Base-by-base conservation (phyloP, 2,888 invertebrate genomes). In the Tenthredo livida region DNA sequence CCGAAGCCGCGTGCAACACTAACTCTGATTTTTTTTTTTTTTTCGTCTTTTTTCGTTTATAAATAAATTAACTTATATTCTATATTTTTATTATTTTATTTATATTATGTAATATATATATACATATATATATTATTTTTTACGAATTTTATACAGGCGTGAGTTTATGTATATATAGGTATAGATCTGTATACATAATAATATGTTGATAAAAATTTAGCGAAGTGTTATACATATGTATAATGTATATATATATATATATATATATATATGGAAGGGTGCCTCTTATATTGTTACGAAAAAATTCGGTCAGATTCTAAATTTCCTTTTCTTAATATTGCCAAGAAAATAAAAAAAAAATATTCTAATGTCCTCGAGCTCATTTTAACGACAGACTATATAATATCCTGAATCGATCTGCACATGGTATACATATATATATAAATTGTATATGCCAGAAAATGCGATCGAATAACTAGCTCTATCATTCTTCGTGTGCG, bases 211-310 rank as follows among this genome's bases (percentile, higher is more conserved):
- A 67, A 33, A 29, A 29, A 33, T 33, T 67, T 33, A 33, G 33
- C 21, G 61, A 61, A 61, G 61, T 61, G 61, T 29, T 67, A 67
- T 29, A n/a, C n/a, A n/a, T n/a, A 12, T 67, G 5, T 61, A 15
- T 73, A 37, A 12, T 70, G 15, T 37, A 37, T 50, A 29, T 47
- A 7, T 75, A 75, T 50, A 75, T 15, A 33, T 37, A 29, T 29
- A 2, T 29, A 29, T 47, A 78, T 54, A 10, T 78, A 43, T 58
- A 78, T 61, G 80, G 80, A 80, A 80, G 80, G 80, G 80, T 80
- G 80, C 80, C 61, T 80, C 21, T 61, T n/a, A n/a, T n/a, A n/a
- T n/a, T 80, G 37, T 40, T 61, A 77, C 37, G 58, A 61, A 40
- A n/a, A 77, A 54, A 54, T 50, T 9, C 33, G 10, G 5, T 54